Evolutionary conservation across 1,140 invertebrate genomes (phyloP), one percentile per base, ranked within the genome.

Genomic region (Penaeus vannamei): DNA sequence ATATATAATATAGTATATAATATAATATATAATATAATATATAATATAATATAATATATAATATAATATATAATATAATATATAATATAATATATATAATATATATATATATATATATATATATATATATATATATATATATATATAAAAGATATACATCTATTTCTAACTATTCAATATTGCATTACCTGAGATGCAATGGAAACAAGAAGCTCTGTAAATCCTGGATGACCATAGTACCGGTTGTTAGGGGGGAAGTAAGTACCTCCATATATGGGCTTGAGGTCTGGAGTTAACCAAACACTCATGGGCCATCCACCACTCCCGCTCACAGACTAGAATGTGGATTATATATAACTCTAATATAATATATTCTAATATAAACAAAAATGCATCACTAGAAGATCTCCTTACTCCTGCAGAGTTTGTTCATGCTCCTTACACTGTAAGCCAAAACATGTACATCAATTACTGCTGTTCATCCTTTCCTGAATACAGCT

Each of bases 241-340:
- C 94, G 94, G 92, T 97, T 95, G 91, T 95, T 94, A 26, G 96
- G 96, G 66, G 96, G 96, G 92, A 96, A 97, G 93, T 97, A 97
- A 0, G 97, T 97, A 3, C 98, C 98, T 14, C 97, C 97, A 90
- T 95, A 95, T 26, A 99, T 94, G 0, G 98, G 98, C 84, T 95
- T 95, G 85, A 98, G 94, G 92, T 97, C 95, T 26, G 98, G 98
- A 2, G 98, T 98, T 20, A 99, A 93, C 94, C 98, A 98, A 5
- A 99, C 96, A 92, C 96, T 98, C 97, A 99, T 97, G 2, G 98
- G 98, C 98, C 98, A 95, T 95, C 91, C 98, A 95, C 97, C 97
- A 92, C 95, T 94, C 23, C 97, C 97, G 85, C 95, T 95, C 46
- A 96, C 96, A 46, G 96, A 96, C 94, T 96, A 91, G 23, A 89